These are phyloP conservation scores for Parnassius orleans DNA, from an alignment of 2,888 invertebrate genomes.

Conservation along the genomic window DNA sequence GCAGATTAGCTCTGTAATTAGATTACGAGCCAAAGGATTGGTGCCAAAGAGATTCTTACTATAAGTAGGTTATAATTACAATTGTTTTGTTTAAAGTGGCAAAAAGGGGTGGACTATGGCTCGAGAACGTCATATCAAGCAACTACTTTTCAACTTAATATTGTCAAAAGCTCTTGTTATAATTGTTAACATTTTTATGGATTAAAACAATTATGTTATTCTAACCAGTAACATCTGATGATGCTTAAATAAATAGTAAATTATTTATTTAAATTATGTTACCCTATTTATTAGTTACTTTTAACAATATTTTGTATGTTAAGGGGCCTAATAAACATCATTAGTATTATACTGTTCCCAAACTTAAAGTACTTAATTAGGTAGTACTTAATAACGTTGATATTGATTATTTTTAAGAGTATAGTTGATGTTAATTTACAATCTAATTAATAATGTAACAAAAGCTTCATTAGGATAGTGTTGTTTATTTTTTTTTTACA, in stretches of 20 bases:
- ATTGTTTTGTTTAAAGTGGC: constrained; percentile 2
- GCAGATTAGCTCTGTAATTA: constrained; percentile 27
- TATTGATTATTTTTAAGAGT: neutral
- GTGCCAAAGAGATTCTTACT: constrained; percentile 46
- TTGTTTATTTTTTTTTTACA: neutral
- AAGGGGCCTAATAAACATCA: constrained; percentile 9
- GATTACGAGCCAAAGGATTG: constrained; percentile 42
- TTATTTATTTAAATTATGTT: neutral
- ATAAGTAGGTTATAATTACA: constrained; percentile 26
- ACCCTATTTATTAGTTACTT: neutral
- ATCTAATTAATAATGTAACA: neutral
- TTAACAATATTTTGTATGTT: neutral
- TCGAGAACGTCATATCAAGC: neutral
- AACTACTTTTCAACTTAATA: constrained; percentile 12
- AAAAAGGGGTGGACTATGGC: neutral
- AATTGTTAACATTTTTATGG: constrained; percentile 1
- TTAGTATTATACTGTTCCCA: constrained; percentile 2
- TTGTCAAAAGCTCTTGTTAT: constrained; percentile 6
- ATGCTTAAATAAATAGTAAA: neutral
- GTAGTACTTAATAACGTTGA: neutral
- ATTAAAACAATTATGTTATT: neutral
- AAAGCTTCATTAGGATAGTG: neutral
- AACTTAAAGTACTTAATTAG: constrained; percentile 2
- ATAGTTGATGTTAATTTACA: neutral
- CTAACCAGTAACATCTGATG: neutral